phyloP scores from a whole-genome alignment of 2,888 invertebrate species.

The Caenorhabditis parvicauda region DNA sequence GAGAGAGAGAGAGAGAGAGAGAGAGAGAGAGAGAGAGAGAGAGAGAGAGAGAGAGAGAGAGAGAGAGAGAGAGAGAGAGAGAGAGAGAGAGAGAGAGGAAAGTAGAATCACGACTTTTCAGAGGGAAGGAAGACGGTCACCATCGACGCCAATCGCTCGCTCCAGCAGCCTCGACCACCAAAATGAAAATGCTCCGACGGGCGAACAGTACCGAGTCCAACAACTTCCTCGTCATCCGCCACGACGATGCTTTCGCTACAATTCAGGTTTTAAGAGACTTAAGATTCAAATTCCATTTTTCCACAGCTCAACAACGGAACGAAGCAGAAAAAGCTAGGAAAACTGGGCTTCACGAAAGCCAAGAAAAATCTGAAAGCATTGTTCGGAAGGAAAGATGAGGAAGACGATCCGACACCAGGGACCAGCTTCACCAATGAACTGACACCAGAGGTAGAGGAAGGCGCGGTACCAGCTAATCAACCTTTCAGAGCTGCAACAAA shows the following conservation, averaged over 20 bases:
- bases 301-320: neutral
- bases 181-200: conserved; percentile 54
- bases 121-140: conserved; percentile 34
- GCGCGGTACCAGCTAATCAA: no score
- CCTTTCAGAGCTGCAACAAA: conserved; percentile 8
- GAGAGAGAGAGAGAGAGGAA: conserved; percentile 6
- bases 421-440: conserved; percentile 26
- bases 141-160: conserved; percentile 56
- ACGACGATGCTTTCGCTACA: conserved; percentile 24
- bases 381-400: conserved; percentile 58
- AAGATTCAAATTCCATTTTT: neutral
- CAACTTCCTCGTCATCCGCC: conserved; percentile 16
- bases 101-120: conserved; percentile 1
- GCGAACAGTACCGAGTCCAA: conserved; percentile 60
- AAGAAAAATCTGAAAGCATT: conserved; percentile 65
- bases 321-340: conserved; percentile 42
- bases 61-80: conserved; percentile 2
- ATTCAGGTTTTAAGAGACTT: neutral
- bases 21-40: conserved; percentile 12
- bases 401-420: conserved; percentile 41
- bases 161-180: conserved; percentile 56
- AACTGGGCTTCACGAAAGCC: conserved; percentile 64
- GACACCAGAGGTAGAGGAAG: conserved; percentile 28
- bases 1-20: conserved; percentile 6
- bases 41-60: conserved; percentile 3